phyloP scores from a whole-genome alignment of 2,888 invertebrate genomes.

The Dicyrtomina minuta region DNA sequence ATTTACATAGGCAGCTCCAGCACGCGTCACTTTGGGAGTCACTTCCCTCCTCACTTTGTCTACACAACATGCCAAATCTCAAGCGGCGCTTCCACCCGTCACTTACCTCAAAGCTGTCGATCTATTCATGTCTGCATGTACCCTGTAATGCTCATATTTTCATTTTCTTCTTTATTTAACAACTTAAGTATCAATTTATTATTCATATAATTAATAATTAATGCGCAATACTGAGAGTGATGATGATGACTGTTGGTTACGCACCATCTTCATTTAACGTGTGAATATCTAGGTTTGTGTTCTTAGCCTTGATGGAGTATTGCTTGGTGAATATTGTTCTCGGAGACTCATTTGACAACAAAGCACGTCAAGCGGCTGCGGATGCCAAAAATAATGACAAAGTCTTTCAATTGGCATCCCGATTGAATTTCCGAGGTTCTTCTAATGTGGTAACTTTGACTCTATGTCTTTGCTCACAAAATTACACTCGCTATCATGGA shows the following conservation, averaged over 20 bases:
- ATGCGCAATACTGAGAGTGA: conserved; percentile 17
- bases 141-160: conserved; percentile 72
- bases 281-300: conserved; percentile 69
- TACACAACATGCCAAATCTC: conserved; percentile 90
- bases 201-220: too few relatives aligned
- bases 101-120: conserved; percentile 91
- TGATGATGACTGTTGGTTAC: not conserved
- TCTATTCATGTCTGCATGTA: conserved; percentile 90
- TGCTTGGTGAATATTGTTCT: conserved; percentile 83
- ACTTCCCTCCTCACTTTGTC: conserved; percentile 84
- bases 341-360: conserved; percentile 67
- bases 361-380: conserved; percentile 33
- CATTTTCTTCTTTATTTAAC: too few relatives aligned
- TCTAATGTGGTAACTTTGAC: conserved; percentile 21
- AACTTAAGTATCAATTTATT: too few relatives aligned
- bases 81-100: conserved; percentile 88
- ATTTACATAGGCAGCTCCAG: conserved; percentile 65
- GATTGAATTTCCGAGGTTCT: conserved; percentile 49
- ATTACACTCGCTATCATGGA: not conserved
- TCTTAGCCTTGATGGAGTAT: conserved; percentile 92
- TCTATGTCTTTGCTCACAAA: not conserved
- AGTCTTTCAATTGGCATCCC: conserved; percentile 45
- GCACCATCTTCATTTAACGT: too few relatives aligned
- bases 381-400: conserved; percentile 40
- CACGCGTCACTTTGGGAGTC: conserved; percentile 87